Percentiles rank a stretch among this genome's conserved stretches.
Conservation (phyloP, 92 coral and sea anemone genomes). For the Zoanthus gigantus region DNA sequence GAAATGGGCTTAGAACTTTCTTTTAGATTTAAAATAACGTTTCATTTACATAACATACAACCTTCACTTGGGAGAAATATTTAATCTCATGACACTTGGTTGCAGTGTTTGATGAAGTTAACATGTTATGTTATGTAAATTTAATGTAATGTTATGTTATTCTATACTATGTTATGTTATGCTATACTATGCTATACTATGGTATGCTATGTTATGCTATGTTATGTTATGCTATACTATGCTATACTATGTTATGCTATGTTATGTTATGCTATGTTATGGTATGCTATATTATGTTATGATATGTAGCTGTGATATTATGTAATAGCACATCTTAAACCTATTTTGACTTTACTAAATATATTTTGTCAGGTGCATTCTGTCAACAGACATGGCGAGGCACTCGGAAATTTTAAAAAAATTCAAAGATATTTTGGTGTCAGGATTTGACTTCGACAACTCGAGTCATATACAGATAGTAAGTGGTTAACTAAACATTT, state of each 20-base stretch:
- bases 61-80: no score
- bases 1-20: no score
- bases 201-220: neutral
- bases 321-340: neutral
- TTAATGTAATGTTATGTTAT: neutral
- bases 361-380: constrained; percentile 71
- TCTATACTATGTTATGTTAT: neutral
- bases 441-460: constrained; percentile 78
- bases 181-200: neutral
- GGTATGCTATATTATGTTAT: neutral
- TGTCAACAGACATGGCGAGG: constrained; percentile 93
- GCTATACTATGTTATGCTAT: neutral
- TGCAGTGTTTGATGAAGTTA: no score
- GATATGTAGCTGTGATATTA: neutral
- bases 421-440: constrained; percentile 77
- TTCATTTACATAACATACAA: no score
- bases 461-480: constrained; percentile 84
- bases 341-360: neutral
- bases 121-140: no score
- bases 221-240: neutral
- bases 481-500: neutral
- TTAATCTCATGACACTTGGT: no score
- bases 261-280: neutral
- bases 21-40: no score
- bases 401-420: constrained; percentile 88